Evolutionary conservation across 2,888 invertebrate species (phyloP).

Genomic region (Taphrorychus bicolor): DNA sequence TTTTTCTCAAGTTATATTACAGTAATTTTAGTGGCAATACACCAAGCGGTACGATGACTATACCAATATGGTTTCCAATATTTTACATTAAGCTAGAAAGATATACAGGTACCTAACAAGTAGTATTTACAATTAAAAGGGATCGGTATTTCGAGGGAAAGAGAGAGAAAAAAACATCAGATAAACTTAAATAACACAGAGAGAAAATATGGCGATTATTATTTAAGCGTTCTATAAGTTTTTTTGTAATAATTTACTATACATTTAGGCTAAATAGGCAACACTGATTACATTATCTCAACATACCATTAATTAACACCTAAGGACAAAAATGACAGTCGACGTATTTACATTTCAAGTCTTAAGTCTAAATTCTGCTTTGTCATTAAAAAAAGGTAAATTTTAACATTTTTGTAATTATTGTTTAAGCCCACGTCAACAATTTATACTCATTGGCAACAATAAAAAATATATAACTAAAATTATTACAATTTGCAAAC

Average conservation of each 20-base stretch:
- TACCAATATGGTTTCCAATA: slow-evolving; percentile 38
- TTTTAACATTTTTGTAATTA: background rate
- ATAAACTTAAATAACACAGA: slow-evolving; percentile 51
- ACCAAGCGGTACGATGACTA: slow-evolving; percentile 42
- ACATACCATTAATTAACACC: slow-evolving; percentile 58
- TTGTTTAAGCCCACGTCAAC: background rate
- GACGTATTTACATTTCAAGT: slow-evolving; percentile 57
- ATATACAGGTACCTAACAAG: slow-evolving; percentile 60
- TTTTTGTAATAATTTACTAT: slow-evolving; percentile 62
- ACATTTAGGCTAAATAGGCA: slow-evolving; percentile 60
- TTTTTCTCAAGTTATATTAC: slow-evolving; percentile 54
- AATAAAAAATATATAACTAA: slow-evolving; percentile 1
- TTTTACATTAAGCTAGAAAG: slow-evolving; percentile 60
- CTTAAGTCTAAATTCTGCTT: slow-evolving; percentile 44
- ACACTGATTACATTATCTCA: slow-evolving; percentile 57
- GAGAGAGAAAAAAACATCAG: no score
- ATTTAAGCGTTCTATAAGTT: slow-evolving; percentile 51
- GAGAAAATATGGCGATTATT: slow-evolving; percentile 52
- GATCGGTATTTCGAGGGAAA: no score
- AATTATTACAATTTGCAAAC: background rate
- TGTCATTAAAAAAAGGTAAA: background rate
- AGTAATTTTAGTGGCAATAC: slow-evolving; percentile 54
- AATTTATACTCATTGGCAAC: background rate
- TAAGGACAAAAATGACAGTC: slow-evolving; percentile 59
- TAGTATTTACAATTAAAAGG: slow-evolving; percentile 50